Percentiles rank a stretch among this genome's conserved stretches.
Conservation (phyloP, 53 echinoderm and acorn worm species). For the Crossaster papposus region DNA sequence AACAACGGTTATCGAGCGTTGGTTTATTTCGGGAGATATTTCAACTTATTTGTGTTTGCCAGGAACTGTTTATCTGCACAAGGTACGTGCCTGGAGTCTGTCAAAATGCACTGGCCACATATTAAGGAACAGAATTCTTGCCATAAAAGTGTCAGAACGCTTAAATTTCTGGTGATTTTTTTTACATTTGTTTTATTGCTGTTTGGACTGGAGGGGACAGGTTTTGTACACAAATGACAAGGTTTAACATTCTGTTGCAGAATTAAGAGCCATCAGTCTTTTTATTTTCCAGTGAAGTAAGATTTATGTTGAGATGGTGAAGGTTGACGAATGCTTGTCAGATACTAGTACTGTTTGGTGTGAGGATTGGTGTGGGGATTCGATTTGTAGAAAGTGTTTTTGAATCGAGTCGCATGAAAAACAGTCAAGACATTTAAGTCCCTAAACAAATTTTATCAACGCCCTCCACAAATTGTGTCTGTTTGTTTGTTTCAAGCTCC, state of each 20-base stretch:
- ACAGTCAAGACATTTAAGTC: too few species aligned
- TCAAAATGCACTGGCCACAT: slow-evolving; percentile 6
- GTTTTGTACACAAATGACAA: slow-evolving; percentile 28
- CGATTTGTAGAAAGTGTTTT: too few species aligned
- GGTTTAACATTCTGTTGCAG: not conserved
- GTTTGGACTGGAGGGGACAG: slow-evolving; percentile 32
- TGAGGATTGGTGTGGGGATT: too few species aligned
- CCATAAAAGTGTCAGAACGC: not conserved
- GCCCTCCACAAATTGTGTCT: too few species aligned
- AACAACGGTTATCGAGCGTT: slow-evolving; percentile 17
- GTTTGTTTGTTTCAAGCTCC: too few species aligned
- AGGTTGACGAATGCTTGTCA: too few species aligned
- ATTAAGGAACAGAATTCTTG: not conserved
- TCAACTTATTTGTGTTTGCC: slow-evolving; percentile 15
- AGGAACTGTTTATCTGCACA: slow-evolving; percentile 31
- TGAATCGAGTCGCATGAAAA: too few species aligned
- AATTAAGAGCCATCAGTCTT: not conserved
- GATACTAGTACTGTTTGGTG: too few species aligned
- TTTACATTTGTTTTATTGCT: slow-evolving; percentile 38
- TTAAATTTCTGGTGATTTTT: not conserved
- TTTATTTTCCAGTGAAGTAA: not conserved
- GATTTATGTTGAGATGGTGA: not conserved
- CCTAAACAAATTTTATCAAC: too few species aligned
- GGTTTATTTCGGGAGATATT: slow-evolving; percentile 37
- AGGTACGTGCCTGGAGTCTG: slow-evolving; percentile 45